Percentiles rank a stretch among this genome's conserved stretches.
phyloP scores from a whole-genome alignment of 2,797 vertebrate genomes.

The Mustela erminea region DNA sequence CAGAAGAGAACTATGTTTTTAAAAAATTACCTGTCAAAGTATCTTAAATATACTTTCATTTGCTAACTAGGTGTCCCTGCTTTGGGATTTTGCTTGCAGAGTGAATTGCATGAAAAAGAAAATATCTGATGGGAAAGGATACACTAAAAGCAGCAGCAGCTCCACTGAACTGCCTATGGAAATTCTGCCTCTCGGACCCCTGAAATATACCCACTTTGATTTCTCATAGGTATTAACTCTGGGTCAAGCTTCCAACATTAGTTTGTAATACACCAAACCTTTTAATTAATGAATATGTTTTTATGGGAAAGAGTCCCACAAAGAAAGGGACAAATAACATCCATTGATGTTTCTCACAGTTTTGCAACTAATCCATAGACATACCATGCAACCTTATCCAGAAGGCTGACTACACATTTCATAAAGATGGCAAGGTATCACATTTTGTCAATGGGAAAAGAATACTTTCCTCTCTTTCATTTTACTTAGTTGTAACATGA shows the following conservation, averaged over 20 bases:
- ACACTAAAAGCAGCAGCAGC: not conserved
- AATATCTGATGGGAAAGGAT: not conserved
- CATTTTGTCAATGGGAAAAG: not conserved
- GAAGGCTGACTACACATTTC: not conserved
- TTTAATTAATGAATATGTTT: not conserved
- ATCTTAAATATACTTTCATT: slow-evolving; percentile 47
- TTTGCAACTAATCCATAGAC: not conserved
- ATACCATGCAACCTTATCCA: not conserved
- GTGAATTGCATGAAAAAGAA: not conserved
- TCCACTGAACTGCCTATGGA: not conserved
- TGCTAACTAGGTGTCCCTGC: slow-evolving; percentile 23
- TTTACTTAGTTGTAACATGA: not conserved
- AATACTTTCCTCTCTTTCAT: not conserved
- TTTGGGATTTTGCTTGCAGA: not conserved
- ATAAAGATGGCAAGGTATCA: not conserved
- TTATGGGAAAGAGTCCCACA: not conserved
- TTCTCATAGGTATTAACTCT: not conserved
- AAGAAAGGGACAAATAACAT: not conserved
- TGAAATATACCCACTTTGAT: not conserved
- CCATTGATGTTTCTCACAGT: not conserved
- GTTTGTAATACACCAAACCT: not conserved
- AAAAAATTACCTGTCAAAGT: not conserved
- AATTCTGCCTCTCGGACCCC: not conserved
- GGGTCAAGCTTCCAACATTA: not conserved
- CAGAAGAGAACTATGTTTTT: not conserved